These are phyloP conservation scores for Catotricha subobsoleta DNA, from an alignment of 2,888 invertebrate genomes.

Conservation along the genomic window DNA sequence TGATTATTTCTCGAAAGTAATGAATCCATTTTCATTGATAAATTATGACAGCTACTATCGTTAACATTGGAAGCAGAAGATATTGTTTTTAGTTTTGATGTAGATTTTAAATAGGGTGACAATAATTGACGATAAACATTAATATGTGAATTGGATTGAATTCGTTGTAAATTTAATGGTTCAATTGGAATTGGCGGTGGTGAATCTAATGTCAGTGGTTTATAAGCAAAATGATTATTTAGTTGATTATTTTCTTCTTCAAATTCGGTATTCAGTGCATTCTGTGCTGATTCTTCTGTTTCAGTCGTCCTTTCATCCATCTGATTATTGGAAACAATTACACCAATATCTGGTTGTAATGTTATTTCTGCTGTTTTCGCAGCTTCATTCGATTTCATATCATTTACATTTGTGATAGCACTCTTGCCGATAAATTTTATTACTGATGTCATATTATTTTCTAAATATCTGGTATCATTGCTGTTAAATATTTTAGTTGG, in stretches of 20 bases:
- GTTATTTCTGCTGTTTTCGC: too few relatives aligned
- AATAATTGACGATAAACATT: not conserved
- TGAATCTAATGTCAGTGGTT: not conserved
- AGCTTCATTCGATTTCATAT: not conserved
- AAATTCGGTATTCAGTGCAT: not conserved
- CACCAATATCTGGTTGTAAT: too few relatives aligned
- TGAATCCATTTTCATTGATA: not conserved
- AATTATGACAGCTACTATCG: not conserved
- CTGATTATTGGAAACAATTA: not conserved
- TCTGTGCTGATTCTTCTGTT: not conserved
- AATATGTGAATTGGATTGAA: too few relatives aligned
- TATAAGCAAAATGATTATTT: not conserved
- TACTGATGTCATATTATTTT: not conserved
- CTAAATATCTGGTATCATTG: not conserved
- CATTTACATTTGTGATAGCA: not conserved
- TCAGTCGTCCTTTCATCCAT: not conserved
- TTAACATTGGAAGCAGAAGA: not conserved
- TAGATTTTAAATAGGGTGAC: slow-evolving; percentile 1
- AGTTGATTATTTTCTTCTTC: not conserved
- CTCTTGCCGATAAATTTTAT: slow-evolving; percentile 1
- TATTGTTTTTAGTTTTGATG: not conserved
- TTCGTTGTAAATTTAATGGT: not conserved
- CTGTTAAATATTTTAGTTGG: not conserved
- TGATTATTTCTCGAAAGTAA: not conserved
- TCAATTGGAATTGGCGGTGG: slow-evolving; percentile 3